Conservation (phyloP, 2,113 vertebrate genomes). For the Ondatra zibethicus region DNA sequence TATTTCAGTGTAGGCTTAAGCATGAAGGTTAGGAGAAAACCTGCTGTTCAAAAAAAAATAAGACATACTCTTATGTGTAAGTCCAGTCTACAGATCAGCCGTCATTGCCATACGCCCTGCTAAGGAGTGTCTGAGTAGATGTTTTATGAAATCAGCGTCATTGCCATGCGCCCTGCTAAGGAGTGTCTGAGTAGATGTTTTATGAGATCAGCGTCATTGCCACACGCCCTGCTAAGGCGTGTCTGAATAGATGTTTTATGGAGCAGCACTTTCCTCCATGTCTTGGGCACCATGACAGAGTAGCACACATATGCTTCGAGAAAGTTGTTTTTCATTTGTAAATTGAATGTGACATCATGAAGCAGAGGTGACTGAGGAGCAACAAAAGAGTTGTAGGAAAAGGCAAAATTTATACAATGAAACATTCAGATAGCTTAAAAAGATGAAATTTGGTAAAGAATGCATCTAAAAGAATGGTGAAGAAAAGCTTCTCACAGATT, state of each 20-base stretch:
- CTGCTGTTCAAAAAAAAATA: not conserved
- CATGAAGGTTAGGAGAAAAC: not conserved
- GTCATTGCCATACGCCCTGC: not conserved
- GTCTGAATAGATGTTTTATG: not conserved
- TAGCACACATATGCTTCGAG: not conserved
- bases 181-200: not conserved
- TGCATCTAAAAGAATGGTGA: slow-evolving; percentile 18
- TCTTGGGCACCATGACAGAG: not conserved
- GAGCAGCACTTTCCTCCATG: not conserved
- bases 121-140: not conserved
- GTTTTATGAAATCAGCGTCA: not conserved
- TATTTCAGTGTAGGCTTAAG: not conserved
- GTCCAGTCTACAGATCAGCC: not conserved
- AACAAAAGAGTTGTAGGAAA: not conserved
- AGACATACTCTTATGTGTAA: not conserved
- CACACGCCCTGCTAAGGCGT: not conserved
- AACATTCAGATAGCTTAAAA: not conserved
- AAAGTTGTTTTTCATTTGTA: not conserved
- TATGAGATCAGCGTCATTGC: not conserved
- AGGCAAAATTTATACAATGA: not conserved
- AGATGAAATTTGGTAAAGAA: not conserved
- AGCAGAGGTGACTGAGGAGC: not conserved
- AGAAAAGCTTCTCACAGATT: not conserved
- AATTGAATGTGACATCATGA: not conserved
- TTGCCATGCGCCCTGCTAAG: not conserved